A percentile compares a stretch with the other conserved stretches of the same genome.
Conservation (phyloP, 2,113 vertebrate genomes). For the Lophotis ruficrista region DNA sequence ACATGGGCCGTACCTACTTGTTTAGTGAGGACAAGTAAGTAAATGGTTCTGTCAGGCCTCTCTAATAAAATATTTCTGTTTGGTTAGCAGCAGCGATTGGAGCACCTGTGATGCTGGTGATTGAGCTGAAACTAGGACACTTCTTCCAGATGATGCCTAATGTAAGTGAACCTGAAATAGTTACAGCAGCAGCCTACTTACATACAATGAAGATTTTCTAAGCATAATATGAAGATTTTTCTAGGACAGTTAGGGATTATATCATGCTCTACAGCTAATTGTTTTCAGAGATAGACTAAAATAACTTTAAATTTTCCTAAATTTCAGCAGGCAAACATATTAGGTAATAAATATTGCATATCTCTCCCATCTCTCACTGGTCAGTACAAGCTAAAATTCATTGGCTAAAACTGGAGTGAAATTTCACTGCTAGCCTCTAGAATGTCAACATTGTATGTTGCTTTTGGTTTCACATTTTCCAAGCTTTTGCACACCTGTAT, state of each 20-base stretch:
- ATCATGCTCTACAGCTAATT: not conserved
- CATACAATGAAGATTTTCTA: not conserved
- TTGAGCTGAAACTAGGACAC: constrained; percentile 38
- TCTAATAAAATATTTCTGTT: constrained; percentile 48
- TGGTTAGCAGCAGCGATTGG: constrained; percentile 73
- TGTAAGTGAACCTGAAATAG: constrained; percentile 51
- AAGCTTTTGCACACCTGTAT: not conserved
- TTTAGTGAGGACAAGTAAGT: not conserved
- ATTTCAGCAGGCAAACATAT: not conserved
- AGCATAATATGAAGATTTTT: not conserved
- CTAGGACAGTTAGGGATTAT: not conserved
- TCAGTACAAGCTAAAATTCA: not conserved
- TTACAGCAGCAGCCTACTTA: not conserved
- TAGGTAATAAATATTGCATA: not conserved
- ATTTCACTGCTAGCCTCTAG: not conserved
- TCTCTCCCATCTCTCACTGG: not conserved
- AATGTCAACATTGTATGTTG: not conserved
- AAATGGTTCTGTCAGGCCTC: not conserved
- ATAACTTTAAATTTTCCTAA: not conserved
- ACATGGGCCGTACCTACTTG: not conserved
- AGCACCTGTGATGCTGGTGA: constrained; percentile 65
- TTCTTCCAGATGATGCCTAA: constrained; percentile 69
- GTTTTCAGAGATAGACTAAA: not conserved
- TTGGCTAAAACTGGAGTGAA: not conserved
- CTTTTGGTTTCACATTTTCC: not conserved